Evolutionary conservation across 92 coral and sea anemone genomes (phyloP), one percentile per base, ranked within the genome.

Genomic region (Blastomussa wellsi): DNA sequence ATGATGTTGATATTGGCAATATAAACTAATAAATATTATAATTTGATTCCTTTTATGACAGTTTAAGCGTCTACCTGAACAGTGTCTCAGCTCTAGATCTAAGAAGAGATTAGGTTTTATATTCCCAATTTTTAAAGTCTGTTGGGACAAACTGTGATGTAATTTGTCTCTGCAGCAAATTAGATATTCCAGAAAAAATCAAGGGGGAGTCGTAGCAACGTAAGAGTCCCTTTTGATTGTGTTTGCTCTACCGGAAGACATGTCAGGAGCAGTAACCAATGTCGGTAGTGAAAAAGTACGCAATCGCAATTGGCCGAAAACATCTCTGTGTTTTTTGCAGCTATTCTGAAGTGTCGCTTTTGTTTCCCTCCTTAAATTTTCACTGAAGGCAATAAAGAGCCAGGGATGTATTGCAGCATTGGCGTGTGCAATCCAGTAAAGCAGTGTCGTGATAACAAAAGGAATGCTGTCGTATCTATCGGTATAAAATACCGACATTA

Each of bases 361-460:
- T 24, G 69, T 48, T 49, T 75, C 80, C 41, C 1, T 35, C n/a
- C 87, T 74, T 33, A 74, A 60, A 14, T 83, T 59, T 48, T 74
- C 87, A 35, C 87, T 75, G 64, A 83, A 83, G 74, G 41, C 22
- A 60, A 83, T 83, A 26, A 83, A 83, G 47, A 83, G 33, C 87
- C 87, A 83, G 17, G 87, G 87, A 65, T 83, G 87, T 11, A 83
- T 75, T 57, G 87, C 87, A 12, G 87, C 74, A 62, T 83, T 83
- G 26, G 81, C 81, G 33, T 83, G 87, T 13, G 87, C 80, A 44
- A 83, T 32, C 87, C 87, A 83, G 28, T 28, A 74, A n/a, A 74
- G 32, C 31, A 83, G 59, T 53, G 48, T 44, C 19, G 17, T 31
- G 49, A 42, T 9, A 42, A 60, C 32, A 10, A 47, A 13, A 24